Conservation (phyloP, 2,113 vertebrate genomes). For the Vireo altiloquus region DNA sequence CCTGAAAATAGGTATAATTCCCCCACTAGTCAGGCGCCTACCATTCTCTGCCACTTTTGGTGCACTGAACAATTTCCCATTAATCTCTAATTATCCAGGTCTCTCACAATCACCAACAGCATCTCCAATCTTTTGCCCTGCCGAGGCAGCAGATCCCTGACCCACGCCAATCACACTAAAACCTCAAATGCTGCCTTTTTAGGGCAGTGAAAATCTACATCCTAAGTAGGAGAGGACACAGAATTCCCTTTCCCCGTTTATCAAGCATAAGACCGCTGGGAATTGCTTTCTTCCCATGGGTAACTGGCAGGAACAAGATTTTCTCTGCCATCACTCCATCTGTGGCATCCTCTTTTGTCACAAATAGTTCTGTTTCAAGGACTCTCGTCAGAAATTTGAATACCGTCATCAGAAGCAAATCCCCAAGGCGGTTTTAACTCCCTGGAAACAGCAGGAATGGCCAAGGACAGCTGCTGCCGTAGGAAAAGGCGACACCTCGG, state of each 20-base stretch:
- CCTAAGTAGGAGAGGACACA: neutral
- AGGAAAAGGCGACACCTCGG: neutral
- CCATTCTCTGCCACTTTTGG: no score
- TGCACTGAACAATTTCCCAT: no score
- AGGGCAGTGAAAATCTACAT: neutral
- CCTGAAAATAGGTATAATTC: no score
- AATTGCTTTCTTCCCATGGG: neutral
- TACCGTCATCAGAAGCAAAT: neutral
- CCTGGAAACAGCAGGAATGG: neutral
- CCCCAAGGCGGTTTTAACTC: neutral
- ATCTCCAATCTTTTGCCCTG: neutral
- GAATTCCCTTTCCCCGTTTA: neutral
- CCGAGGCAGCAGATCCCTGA: neutral
- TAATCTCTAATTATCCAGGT: no score
- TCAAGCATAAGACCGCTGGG: neutral
- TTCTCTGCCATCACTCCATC: neutral
- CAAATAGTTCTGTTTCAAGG: neutral
- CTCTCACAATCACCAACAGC: neutral
- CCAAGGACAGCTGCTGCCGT: fast-evolving
- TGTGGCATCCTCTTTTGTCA: neutral
- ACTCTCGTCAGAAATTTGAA: neutral
- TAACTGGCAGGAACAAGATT: neutral
- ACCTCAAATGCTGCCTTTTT: neutral
- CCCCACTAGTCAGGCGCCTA: no score
- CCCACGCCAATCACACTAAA: neutral